Conservation (phyloP, 2,888 invertebrate genomes). For the Papilio demoleus region DNA sequence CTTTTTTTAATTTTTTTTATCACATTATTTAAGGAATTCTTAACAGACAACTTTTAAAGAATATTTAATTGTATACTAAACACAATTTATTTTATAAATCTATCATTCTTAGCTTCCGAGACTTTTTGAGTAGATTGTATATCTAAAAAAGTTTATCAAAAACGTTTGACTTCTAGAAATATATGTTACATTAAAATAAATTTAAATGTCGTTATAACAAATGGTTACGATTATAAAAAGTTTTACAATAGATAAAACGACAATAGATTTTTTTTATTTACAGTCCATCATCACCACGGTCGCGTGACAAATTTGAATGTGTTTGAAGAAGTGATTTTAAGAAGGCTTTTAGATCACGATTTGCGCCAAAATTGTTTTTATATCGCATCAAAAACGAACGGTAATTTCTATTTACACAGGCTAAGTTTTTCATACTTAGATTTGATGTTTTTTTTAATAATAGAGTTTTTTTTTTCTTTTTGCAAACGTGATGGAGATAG, state of each 20-base stretch:
- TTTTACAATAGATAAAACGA: background rate
- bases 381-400: conserved; percentile 37
- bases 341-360: conserved; percentile 27
- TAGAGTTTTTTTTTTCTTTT: conserved; percentile 16
- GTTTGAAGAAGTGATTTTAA: conserved; percentile 15
- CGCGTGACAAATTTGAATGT: conserved; percentile 10
- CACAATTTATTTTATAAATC: too few relatives aligned
- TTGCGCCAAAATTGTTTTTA: conserved; percentile 40
- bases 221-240: conserved; percentile 2
- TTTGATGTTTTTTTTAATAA: conserved; percentile 39
- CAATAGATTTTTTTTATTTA: background rate
- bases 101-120: too few relatives aligned
- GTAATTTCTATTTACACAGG: conserved; percentile 47
- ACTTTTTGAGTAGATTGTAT: too few relatives aligned
- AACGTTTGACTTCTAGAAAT: too few relatives aligned
- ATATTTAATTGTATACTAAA: too few relatives aligned
- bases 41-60: too few relatives aligned
- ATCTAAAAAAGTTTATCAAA: too few relatives aligned
- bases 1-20: too few relatives aligned
- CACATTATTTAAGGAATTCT: too few relatives aligned
- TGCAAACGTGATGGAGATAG: conserved; percentile 17
- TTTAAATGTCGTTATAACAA: background rate
- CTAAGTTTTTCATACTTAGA: conserved; percentile 41
- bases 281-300: conserved; percentile 5
- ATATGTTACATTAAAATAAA: too few relatives aligned